phyloP scores from a whole-genome alignment of 1,140 invertebrate genomes.

The Probaryconus sp. region DNA sequence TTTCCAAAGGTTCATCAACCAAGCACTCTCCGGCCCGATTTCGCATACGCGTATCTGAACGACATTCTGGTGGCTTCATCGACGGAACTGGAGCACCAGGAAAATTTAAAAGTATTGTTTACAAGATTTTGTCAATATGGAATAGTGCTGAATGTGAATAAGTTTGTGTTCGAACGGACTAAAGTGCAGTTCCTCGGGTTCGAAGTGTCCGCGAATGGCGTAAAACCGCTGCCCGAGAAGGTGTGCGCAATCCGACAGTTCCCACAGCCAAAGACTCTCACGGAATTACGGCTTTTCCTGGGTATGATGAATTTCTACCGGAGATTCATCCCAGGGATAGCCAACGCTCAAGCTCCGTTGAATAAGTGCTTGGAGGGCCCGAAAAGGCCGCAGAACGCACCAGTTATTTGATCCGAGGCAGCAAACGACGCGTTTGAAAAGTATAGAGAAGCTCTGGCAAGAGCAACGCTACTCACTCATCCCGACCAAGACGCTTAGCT shows the following conservation, averaged over 20 bases:
- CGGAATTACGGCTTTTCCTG: conserved; percentile 24
- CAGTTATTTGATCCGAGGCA: neutral
- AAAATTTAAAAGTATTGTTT: conserved; percentile 50
- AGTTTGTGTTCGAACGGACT: conserved; percentile 57
- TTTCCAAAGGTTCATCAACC: conserved; percentile 69
- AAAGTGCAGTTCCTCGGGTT: conserved; percentile 67
- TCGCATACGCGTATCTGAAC: conserved; percentile 62
- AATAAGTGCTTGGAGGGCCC: neutral
- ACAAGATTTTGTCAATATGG: conserved; percentile 36
- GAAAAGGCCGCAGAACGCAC: neutral
- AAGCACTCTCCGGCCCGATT: conserved; percentile 11
- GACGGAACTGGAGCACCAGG: conserved; percentile 51
- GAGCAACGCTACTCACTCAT: conserved; percentile 6
- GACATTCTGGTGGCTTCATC: conserved; percentile 68
- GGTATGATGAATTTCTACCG: conserved; percentile 62
- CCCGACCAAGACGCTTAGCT: neutral
- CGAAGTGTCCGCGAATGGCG: conserved; percentile 54
- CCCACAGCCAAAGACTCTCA: conserved; percentile 31
- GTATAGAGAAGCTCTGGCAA: neutral
- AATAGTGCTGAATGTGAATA: conserved; percentile 61
- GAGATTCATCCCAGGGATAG: conserved; percentile 46
- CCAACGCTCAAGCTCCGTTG: neutral
- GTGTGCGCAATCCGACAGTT: conserved; percentile 26
- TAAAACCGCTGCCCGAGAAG: conserved; percentile 55
- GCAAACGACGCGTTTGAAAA: neutral